Evolutionary conservation across 2,797 vertebrate species (phyloP).

Genomic region (Chaetophractus vellerosus): DNA sequence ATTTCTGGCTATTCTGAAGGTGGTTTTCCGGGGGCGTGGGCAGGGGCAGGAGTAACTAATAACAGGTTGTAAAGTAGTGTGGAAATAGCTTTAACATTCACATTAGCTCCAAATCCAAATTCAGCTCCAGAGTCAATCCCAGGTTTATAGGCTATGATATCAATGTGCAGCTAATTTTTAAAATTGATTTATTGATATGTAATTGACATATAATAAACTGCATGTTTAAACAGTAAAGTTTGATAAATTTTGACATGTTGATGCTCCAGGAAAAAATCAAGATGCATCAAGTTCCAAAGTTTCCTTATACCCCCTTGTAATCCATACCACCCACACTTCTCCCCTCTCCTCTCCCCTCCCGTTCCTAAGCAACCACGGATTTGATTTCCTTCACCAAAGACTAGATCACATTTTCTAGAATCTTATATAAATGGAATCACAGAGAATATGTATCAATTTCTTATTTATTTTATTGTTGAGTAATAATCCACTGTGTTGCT

Average conservation of each 20-base stretch:
- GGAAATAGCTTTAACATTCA: background rate
- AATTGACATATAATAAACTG: background rate
- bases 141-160: background rate
- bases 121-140: constrained; percentile 22
- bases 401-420: background rate
- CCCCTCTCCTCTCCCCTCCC: background rate
- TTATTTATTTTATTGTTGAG: background rate
- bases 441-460: background rate
- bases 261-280: background rate
- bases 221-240: background rate
- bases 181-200: background rate
- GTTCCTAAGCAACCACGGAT: background rate
- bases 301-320: background rate
- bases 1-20: background rate
- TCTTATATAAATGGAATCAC: background rate
- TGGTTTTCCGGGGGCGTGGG: background rate
- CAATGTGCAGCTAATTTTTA: background rate
- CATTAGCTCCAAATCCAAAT: background rate
- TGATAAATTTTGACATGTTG: background rate
- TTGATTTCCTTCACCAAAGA: background rate
- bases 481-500: background rate
- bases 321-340: background rate
- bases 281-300: background rate
- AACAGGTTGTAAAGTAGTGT: background rate
- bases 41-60: background rate